Evolutionary conservation across 1,140 invertebrate genomes (phyloP).

Genomic region (Scaptodrosophila lebanonensis): DNA sequence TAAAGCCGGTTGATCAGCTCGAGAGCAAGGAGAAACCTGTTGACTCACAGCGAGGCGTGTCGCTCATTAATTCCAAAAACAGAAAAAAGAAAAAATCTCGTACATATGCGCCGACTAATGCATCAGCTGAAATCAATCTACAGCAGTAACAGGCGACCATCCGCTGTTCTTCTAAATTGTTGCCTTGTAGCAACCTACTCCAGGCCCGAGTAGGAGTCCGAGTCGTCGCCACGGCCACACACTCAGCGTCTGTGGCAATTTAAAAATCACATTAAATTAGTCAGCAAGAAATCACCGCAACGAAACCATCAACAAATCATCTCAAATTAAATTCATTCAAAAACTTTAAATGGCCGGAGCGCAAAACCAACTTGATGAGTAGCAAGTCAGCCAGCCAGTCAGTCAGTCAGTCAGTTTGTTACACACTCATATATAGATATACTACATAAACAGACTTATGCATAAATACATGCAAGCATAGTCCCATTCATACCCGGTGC

Average conservation of each 20-base stretch:
- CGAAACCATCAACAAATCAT: conserved; percentile 75
- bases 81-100: conserved; percentile 8
- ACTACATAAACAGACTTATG: no score
- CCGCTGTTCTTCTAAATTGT: conserved; percentile 12
- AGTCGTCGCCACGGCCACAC: conserved; percentile 42
- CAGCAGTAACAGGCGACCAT: conserved; percentile 4
- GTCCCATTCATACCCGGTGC: conserved; percentile 55
- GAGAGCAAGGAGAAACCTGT: background rate
- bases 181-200: no score
- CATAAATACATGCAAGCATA: no score
- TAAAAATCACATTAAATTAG: conserved; percentile 76
- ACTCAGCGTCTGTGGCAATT: conserved; percentile 62
- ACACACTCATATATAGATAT: no score
- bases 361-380: background rate
- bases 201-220: background rate
- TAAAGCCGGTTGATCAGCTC: background rate
- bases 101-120: conserved; percentile 17
- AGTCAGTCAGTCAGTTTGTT: background rate
- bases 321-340: conserved; percentile 74
- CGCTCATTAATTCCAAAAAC: conserved; percentile 51
- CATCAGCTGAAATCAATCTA: conserved; percentile 55
- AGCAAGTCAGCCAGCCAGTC: background rate
- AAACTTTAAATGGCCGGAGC: conserved; percentile 13
- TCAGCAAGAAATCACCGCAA: conserved; percentile 75
- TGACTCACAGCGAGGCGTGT: conserved; percentile 39